A percentile compares a stretch with the other conserved stretches of the same genome.
Conservation (phyloP, 2,797 vertebrate genomes). For the Pachyuromys duprasi region DNA sequence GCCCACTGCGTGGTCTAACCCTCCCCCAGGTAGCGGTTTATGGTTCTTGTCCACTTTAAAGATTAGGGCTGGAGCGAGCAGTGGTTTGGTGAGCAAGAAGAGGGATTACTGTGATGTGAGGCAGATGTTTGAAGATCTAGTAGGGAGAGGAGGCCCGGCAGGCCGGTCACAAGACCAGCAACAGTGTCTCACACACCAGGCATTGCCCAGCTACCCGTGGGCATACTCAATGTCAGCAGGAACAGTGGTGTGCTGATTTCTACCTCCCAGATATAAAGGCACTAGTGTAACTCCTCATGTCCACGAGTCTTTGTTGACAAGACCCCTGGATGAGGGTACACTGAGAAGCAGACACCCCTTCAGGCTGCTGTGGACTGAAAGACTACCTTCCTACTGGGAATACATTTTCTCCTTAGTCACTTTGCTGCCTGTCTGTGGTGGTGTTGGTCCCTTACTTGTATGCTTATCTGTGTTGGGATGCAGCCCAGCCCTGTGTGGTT, state of each 20-base stretch:
- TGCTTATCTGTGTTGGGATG: background rate
- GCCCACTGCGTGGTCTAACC: conserved; percentile 87
- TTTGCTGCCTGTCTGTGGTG: background rate
- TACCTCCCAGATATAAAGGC: no score
- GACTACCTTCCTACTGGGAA: background rate
- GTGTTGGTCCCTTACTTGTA: background rate
- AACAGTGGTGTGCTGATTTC: background rate
- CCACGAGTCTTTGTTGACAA: background rate
- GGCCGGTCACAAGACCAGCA: background rate
- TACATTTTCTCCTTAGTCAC: no score
- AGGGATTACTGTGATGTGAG: conserved; percentile 85
- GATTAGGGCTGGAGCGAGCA: conserved; percentile 87
- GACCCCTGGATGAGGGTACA: background rate
- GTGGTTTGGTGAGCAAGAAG: conserved; percentile 80
- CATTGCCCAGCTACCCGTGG: rapidly evolving
- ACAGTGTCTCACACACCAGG: rapidly evolving
- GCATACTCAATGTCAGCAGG: rapidly evolving
- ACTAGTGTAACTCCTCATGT: background rate
- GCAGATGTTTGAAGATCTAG: conserved; percentile 86
- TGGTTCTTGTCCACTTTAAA: conserved; percentile 89
- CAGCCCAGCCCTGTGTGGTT: background rate
- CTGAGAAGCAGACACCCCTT: background rate
- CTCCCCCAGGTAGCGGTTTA: conserved; percentile 88
- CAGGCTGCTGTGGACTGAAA: background rate
- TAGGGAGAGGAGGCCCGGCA: background rate